phyloP scores from a whole-genome alignment of 2,113 vertebrate species.

The Xiphophorus maculatus region DNA sequence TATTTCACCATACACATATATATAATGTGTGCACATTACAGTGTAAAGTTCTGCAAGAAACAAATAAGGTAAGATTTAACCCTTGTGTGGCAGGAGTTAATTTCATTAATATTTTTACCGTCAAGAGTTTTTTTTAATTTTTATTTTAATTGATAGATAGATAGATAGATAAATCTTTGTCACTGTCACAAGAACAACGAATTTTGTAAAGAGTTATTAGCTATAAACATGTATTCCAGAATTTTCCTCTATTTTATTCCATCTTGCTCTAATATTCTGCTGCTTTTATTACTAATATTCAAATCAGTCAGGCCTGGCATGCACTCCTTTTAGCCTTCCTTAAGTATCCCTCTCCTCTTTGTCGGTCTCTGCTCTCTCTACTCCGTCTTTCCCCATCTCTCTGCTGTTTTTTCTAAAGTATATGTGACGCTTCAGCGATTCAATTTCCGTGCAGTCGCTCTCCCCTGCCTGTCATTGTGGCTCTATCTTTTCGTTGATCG shows the following conservation, averaged over 20 bases:
- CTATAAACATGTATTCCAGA: conserved; percentile 4
- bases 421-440: conserved; percentile 90
- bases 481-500: conserved; percentile 82
- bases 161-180: too few relatives aligned
- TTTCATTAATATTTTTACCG: conserved; percentile 20
- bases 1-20: too few relatives aligned
- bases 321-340: conserved; percentile 31
- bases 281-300: conserved; percentile 45
- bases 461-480: conserved; percentile 79
- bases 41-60: too few relatives aligned
- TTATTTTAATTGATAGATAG: too few relatives aligned
- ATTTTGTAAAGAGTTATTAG: conserved; percentile 11
- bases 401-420: conserved; percentile 78
- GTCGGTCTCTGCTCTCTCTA: conserved; percentile 27
- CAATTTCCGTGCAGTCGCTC: conserved; percentile 86
- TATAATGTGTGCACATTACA: too few relatives aligned
- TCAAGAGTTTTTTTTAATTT: neutral
- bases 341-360: conserved; percentile 38
- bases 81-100: conserved; percentile 7
- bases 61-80: neutral
- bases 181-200: too few relatives aligned
- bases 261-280: conserved; percentile 23
- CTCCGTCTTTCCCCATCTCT: conserved; percentile 39
- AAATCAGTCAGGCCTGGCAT: conserved; percentile 37
- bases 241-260: conserved; percentile 13